Base-by-base conservation (phyloP, 2,113 vertebrate species). In the Chrysochloris asiatica region DNA sequence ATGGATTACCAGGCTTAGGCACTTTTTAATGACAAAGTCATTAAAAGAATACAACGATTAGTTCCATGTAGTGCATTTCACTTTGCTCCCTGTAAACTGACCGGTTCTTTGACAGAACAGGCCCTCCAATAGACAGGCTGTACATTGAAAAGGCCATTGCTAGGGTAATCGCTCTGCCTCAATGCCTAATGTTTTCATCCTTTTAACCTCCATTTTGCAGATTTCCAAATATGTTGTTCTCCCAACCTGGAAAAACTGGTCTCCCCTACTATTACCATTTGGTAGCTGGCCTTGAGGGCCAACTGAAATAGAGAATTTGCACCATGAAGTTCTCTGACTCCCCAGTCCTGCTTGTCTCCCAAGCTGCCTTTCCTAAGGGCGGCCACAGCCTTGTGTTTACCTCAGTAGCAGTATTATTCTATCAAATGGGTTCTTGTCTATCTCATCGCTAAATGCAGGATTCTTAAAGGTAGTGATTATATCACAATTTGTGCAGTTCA, bases 11-110 rank as follows among this genome's bases (percentile, higher is more conserved):
- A 61, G 77, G 19, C 30, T 67, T 36, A 78, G 84, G 14, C 61
- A 38, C n/a, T 67, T 76, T 92, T 52, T 81, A 91, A 59, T 83
- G 28, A 56, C 24, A 16, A 84, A 86, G 6, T 77, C 87, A 91
- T n/a, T n/a, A n/a, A 63, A 1, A 48, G 56, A 86, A 76, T 48
- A 67, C 86, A 86, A 52, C 2, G n/a, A n/a, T 56, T 41, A 79
- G n/a, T n/a, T n/a, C n/a, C n/a, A n/a, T 79, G n/a, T 82, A 71
- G 38, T 69, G 13, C 19, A 83, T 52, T 77, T 80, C 26, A 71
- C 63, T 72, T 86, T 90, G 71, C 43, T 33, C 77, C 45, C 52
- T 72, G 56, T 88, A 28, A 93, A 81, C n/a, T 26, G 33, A 80
- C 22, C 77, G n/a, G 33, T 43, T 59, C 65, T 45, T 73, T 30